Evolutionary conservation across 2,888 invertebrate genomes (phyloP), one percentile per base, ranked within the genome.

Genomic region (Pristionchus entomophagus): DNA sequence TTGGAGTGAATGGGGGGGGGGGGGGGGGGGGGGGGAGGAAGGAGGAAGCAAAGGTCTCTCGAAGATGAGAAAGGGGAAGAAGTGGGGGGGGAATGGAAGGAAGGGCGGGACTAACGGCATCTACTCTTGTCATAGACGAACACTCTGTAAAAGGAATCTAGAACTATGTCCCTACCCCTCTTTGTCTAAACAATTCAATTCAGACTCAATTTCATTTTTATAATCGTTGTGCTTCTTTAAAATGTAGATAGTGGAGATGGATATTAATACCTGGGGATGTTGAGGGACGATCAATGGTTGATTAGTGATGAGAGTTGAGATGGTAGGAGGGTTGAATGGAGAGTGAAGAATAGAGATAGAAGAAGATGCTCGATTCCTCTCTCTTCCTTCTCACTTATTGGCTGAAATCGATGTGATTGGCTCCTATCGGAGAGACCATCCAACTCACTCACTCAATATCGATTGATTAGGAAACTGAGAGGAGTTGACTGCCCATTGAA

Each of bases 61-160:
- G 69, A 45, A 41, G 77, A 77, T 45, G 80, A 51, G 80, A 80
- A 77, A 80, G 80, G 32, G n/a, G 53, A 53, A 80, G 80, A 51
- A 49, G 26, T 26, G 22, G 26, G 78, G 51, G 22, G 26, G 53
- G 49, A n/a, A n/a, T n/a, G n/a, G n/a, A n/a, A n/a, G n/a, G 26
- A 49, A 51, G 78, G 38, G 38, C 41, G 78, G 69, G 69, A 17
- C 32, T 32, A n/a, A n/a, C 62, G 14, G 4, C 56, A 22, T 69
- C 38, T 17, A 69, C 69, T 69, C 69, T 59, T 59, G 26, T 29
- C 59, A 59, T 59, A 26, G 22, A 56, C n/a, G 53, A n/a, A 56
- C 59, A 59, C 26, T 59, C 59, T 59, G 59, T 59, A 26, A 12
- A 14, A n/a, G 59, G 29, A 59, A 26, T 26, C 3, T n/a, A 12